Evolutionary conservation across 2,113 vertebrate species (phyloP).

Genomic region (Prunella fulvescens): DNA sequence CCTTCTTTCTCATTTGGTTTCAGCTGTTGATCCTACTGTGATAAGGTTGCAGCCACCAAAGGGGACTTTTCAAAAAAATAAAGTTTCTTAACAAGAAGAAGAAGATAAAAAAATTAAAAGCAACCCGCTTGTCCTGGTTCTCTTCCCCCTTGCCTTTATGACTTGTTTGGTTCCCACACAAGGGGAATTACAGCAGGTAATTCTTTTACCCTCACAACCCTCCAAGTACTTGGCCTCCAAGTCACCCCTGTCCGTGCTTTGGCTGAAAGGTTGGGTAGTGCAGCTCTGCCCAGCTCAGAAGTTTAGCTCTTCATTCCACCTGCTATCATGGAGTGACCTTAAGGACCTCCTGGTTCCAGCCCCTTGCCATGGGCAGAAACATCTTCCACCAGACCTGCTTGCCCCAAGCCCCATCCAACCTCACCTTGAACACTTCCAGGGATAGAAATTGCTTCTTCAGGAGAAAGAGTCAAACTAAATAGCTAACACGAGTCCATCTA

Average conservation of each 20-base stretch:
- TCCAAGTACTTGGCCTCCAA: not conserved
- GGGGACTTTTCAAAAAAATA: not conserved
- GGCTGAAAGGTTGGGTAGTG: not conserved
- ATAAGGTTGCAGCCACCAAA: not conserved
- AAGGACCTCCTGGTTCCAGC: not conserved
- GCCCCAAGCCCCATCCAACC: not conserved
- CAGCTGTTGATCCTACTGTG: not conserved
- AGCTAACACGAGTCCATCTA: fast-evolving
- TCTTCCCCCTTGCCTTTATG: not conserved
- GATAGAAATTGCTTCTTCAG: not conserved
- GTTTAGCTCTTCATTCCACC: not conserved
- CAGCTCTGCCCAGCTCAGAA: not conserved
- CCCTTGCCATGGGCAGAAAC: not conserved
- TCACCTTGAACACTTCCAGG: no score
- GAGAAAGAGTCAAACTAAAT: not conserved
- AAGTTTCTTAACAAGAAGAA: constrained; percentile 17
- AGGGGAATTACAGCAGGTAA: not conserved
- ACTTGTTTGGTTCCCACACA: not conserved
- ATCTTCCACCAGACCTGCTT: not conserved
- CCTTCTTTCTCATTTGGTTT: constrained; percentile 46
- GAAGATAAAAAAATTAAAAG: not conserved
- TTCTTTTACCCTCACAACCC: not conserved
- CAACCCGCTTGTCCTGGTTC: not conserved
- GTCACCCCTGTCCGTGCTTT: not conserved
- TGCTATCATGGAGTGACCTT: fast-evolving